Conservation (phyloP, 2,113 vertebrate species). For the Petrocephalus microphthalmus region DNA sequence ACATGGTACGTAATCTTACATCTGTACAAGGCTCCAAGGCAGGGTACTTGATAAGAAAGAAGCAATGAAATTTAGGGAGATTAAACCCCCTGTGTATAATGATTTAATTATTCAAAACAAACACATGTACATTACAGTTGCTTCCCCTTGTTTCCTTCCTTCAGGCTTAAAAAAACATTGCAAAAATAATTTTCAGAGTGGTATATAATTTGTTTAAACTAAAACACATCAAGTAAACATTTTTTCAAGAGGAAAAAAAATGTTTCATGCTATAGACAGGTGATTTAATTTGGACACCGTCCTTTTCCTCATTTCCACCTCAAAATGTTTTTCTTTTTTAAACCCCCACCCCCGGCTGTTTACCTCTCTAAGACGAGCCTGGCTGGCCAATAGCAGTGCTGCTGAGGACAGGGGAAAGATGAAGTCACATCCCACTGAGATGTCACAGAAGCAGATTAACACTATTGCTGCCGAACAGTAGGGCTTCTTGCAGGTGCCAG, state of each 20-base stretch:
- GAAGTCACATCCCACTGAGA: not conserved
- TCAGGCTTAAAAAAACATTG: not conserved
- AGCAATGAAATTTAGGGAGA: not conserved
- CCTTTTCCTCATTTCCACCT: not conserved
- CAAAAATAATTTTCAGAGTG: not conserved
- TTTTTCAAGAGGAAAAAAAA: not conserved
- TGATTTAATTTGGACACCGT: not conserved
- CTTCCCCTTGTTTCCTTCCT: not conserved
- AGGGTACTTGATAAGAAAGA: not conserved
- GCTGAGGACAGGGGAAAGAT: not conserved
- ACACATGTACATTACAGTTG: not conserved
- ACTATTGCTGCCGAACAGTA: not conserved
- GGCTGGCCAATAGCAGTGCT: conserved; percentile 5
- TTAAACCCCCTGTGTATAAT: not conserved
- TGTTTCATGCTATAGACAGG: not conserved
- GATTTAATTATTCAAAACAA: not conserved
- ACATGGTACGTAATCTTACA: not conserved
- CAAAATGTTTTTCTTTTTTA: not conserved
- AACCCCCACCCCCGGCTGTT: not conserved
- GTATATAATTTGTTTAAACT: not conserved
- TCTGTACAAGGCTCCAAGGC: not conserved
- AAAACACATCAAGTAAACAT: not conserved
- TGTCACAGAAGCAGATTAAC: not conserved
- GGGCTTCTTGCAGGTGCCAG: not conserved
- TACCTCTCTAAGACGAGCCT: not conserved